Evolutionary conservation across 2,888 invertebrate genomes (phyloP).

Genomic region (Hydraecia micacea): DNA sequence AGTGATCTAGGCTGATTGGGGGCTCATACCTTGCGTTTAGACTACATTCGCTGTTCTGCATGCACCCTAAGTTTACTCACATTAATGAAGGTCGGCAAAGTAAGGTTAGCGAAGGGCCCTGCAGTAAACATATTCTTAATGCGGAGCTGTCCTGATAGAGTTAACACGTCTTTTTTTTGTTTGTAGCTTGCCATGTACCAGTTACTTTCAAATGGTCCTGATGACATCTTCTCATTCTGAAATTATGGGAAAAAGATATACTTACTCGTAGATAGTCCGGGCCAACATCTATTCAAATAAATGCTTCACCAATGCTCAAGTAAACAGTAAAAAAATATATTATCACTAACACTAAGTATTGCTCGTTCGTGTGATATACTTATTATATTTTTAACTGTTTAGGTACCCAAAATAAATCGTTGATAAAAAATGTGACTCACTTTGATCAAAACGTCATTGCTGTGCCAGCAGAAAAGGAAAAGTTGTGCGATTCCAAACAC

Average conservation of each 20-base stretch:
- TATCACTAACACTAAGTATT: no score
- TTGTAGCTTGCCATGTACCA: conserved; percentile 77
- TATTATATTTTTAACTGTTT: not conserved
- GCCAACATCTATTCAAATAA: not conserved
- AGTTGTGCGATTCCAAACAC: conserved; percentile 83
- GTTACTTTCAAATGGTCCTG: conserved; percentile 82
- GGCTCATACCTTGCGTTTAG: not conserved
- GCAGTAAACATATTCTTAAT: conserved; percentile 80
- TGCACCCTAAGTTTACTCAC: conserved; percentile 65
- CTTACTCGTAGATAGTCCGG: no score
- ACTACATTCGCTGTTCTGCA: not conserved
- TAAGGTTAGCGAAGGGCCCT: conserved; percentile 83
- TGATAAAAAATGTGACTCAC: conserved; percentile 64
- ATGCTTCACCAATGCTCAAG: not conserved
- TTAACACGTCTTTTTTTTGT: conserved; percentile 74
- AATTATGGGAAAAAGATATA: conserved; percentile 28
- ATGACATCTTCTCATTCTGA: conserved; percentile 76
- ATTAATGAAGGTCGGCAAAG: conserved; percentile 81
- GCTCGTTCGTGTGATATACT: no score
- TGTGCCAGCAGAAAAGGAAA: conserved; percentile 85
- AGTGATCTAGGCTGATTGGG: not conserved
- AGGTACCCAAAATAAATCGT: not conserved
- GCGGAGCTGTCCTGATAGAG: conserved; percentile 79
- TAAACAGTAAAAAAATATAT: no score
- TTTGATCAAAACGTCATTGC: conserved; percentile 81